These are phyloP conservation scores for Abscondita cerata DNA, from an alignment of 2,888 invertebrate species.

Conservation along the genomic window DNA sequence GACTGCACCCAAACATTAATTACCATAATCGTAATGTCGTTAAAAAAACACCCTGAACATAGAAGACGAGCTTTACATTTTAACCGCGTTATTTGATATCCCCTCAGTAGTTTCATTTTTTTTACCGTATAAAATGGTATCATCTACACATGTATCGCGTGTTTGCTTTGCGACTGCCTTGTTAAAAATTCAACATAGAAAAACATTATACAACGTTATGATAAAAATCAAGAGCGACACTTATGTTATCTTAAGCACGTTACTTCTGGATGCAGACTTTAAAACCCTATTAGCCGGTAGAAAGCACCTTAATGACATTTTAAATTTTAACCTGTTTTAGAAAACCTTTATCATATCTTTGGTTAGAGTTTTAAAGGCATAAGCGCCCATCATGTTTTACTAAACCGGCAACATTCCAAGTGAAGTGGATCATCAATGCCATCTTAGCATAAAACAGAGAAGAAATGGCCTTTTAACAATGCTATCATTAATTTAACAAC, in stretches of 20 bases:
- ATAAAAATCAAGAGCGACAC: slow-evolving; percentile 51
- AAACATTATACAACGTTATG: slow-evolving; percentile 42
- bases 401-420: slow-evolving; percentile 19
- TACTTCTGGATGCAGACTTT: slow-evolving; percentile 42
- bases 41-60: too few species aligned
- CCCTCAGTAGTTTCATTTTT: too few species aligned
- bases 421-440: neutral
- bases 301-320: slow-evolving; percentile 34
- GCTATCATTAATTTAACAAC: too few species aligned
- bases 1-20: slow-evolving; percentile 9
- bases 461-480: too few species aligned
- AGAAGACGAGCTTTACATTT: too few species aligned
- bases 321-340: slow-evolving; percentile 29
- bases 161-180: neutral
- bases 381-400: slow-evolving; percentile 19
- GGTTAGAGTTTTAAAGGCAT: slow-evolving; percentile 11
- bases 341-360: slow-evolving; percentile 27
- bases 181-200: slow-evolving; percentile 3
- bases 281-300: slow-evolving; percentile 31
- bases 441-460: too few species aligned
- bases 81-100: too few species aligned
- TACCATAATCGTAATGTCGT: neutral
- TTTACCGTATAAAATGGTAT: too few species aligned
- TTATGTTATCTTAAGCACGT: slow-evolving; percentile 48
- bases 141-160: neutral